Conservation (phyloP, 92 coral and sea anemone species). For the Parazoanthus swiftii region DNA sequence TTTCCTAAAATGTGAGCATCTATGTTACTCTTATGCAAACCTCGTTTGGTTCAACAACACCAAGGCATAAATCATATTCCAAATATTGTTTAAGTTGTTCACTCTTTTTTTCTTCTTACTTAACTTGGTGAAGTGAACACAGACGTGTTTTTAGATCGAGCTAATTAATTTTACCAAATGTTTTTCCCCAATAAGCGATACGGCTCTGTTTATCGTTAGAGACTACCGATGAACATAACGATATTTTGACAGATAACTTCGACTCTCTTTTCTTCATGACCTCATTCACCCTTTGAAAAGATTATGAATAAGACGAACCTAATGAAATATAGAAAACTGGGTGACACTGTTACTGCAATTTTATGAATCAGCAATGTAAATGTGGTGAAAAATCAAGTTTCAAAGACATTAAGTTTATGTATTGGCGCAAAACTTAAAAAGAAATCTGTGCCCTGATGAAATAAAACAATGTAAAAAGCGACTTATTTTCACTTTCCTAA, state of each 20-base stretch:
- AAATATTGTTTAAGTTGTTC: too few relatives aligned
- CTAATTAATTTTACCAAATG: too few relatives aligned
- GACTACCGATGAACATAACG: too few relatives aligned
- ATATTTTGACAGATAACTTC: too few relatives aligned
- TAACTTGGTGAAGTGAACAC: too few relatives aligned
- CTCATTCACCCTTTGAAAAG: neutral
- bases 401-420: neutral
- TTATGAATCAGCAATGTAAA: neutral
- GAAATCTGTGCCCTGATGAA: neutral
- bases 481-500: constrained; percentile 5
- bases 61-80: too few relatives aligned
- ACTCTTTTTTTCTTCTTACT: too few relatives aligned
- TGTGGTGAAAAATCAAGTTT: neutral
- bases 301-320: neutral
- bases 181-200: too few relatives aligned
- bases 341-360: too few relatives aligned
- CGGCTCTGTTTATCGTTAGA: too few relatives aligned
- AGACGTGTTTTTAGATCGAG: too few relatives aligned
- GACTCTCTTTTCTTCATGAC: neutral
- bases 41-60: neutral
- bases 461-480: neutral
- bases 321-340: neutral
- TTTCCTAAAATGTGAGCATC: neutral
- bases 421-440: neutral
- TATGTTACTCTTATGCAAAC: neutral